These are phyloP conservation scores for Laticauda colubrina DNA, from an alignment of 2,113 vertebrate genomes.

Conservation along the genomic window DNA sequence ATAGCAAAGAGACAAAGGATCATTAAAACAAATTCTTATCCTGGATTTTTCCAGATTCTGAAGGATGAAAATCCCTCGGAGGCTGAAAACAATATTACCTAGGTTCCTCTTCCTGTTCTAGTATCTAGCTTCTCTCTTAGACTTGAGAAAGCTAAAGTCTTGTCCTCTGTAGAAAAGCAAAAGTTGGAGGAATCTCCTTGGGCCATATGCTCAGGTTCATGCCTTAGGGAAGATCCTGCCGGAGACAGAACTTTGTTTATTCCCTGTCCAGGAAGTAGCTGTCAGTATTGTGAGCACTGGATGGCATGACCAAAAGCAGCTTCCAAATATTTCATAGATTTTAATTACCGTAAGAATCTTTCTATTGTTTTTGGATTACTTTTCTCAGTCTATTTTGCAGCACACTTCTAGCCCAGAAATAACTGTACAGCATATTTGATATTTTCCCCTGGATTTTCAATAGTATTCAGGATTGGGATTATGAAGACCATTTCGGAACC, in stretches of 20 bases:
- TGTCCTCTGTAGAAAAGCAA: not conserved
- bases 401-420: not conserved
- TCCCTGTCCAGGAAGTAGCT: not conserved
- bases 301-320: not conserved
- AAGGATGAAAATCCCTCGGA: not conserved
- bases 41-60: not conserved
- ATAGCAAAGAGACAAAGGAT: not conserved
- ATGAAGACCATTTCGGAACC: too few relatives aligned
- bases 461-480: not conserved
- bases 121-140: not conserved
- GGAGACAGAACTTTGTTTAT: not conserved
- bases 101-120: not conserved
- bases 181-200: not conserved
- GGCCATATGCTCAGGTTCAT: not conserved
- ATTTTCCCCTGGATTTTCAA: not conserved
- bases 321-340: not conserved
- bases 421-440: not conserved
- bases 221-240: not conserved
- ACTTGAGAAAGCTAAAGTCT: not conserved
- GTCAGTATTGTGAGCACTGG: not conserved
- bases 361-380: not conserved
- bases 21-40: not conserved
- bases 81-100: not conserved
- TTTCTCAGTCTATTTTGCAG: not conserved
- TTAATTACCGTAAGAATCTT: not conserved